phyloP scores from a whole-genome alignment of 2,797 vertebrate genomes.

The Hydrolagus colliei region DNA sequence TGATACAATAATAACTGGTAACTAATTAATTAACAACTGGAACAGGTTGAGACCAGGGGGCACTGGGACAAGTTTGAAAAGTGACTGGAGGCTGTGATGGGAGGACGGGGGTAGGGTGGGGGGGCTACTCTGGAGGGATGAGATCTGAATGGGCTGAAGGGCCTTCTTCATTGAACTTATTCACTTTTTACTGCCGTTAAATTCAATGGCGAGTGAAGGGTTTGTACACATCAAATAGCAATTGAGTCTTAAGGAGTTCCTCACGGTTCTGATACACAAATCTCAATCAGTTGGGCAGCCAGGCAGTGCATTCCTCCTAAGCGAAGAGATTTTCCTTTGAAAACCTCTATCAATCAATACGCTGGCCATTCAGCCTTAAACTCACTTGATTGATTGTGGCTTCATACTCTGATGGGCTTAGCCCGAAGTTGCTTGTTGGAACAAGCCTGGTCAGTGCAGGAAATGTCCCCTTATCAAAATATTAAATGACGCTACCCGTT shows the following conservation, averaged over 20 bases:
- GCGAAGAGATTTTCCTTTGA: conserved; percentile 75
- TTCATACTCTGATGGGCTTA: conserved; percentile 58
- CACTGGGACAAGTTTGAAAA: no score
- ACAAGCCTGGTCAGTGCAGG: conserved; percentile 62
- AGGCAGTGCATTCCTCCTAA: conserved; percentile 64
- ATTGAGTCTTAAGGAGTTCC: conserved; percentile 3
- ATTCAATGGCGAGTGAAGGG: conserved; percentile 1
- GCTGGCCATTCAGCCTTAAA: conserved; percentile 70
- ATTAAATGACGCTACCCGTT: conserved; percentile 44
- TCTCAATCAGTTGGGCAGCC: conserved; percentile 56
- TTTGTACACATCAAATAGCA: conserved; percentile 26
- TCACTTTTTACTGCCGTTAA: conserved; percentile 8
- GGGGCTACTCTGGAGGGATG: no score
- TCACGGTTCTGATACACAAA: conserved; percentile 39
- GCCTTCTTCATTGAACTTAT: background rate
- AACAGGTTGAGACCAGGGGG: no score
- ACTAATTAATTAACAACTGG: no score
- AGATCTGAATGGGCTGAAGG: no score
- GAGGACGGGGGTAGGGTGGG: no score
- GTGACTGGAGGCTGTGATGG: no score
- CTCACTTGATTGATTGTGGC: conserved; percentile 67
- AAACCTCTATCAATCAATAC: conserved; percentile 74
- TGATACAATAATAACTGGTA: no score
- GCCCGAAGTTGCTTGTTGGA: conserved; percentile 56
- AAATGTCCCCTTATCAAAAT: conserved; percentile 78